A percentile compares a stretch with the other conserved stretches of the same genome.
Conservation (phyloP, 2,797 vertebrate species). For the Microctenopoma stevenorrisi region DNA sequence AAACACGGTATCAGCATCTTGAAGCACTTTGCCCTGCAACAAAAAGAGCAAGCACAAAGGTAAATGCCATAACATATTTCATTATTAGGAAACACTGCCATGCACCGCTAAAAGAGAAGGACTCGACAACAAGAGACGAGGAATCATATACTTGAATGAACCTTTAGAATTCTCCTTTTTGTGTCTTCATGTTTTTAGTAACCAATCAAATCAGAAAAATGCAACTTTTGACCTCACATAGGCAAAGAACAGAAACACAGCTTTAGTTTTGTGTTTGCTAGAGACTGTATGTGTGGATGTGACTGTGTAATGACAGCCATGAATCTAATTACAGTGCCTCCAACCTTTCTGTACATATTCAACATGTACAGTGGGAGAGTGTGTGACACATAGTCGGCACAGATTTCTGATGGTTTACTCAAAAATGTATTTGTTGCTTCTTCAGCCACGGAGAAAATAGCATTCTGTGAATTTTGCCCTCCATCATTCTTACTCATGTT, state of each 20-base stretch:
- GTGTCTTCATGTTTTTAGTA: neutral
- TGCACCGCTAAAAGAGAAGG: neutral
- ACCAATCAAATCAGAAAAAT: too few species aligned
- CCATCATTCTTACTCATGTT: constrained; percentile 34
- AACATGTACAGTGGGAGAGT: too few species aligned
- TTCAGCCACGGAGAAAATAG: constrained; percentile 43
- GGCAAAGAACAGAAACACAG: neutral
- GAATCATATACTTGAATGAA: neutral
- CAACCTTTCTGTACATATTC: too few species aligned
- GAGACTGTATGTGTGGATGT: too few species aligned
- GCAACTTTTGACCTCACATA: too few species aligned
- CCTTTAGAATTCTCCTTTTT: neutral
- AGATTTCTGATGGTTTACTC: constrained; percentile 44
- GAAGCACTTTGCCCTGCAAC: constrained; percentile 26
- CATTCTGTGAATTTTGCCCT: constrained; percentile 14
- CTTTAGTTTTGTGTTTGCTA: too few species aligned
- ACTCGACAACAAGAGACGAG: neutral
- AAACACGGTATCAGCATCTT: constrained; percentile 47
- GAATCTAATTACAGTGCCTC: too few species aligned
- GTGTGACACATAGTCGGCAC: constrained; percentile 28
- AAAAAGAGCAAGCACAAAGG: constrained; percentile 20
- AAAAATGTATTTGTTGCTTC: constrained; percentile 46
- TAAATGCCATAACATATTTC: constrained; percentile 14
- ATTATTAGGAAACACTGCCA: neutral
- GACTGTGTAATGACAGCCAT: too few species aligned